Conservation (phyloP, 2,797 vertebrate species). For the Staurois parvus region DNA sequence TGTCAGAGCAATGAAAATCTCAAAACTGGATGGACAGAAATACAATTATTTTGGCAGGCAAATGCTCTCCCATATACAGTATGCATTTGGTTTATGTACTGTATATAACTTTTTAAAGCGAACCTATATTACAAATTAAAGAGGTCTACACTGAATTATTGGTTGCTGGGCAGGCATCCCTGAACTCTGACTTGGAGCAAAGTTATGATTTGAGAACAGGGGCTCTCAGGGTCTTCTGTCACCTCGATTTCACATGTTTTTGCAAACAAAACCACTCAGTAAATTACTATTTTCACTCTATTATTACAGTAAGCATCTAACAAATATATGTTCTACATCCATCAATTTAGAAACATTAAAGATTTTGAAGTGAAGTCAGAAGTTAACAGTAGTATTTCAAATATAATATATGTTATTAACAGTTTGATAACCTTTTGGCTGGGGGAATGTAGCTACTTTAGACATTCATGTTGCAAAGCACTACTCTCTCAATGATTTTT, state of each 20-base stretch:
- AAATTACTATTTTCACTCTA: too few relatives aligned
- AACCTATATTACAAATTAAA: neutral
- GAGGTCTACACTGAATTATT: neutral
- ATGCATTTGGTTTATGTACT: too few relatives aligned
- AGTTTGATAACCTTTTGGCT: neutral
- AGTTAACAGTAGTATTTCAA: neutral
- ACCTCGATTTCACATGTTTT: too few relatives aligned
- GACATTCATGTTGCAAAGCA: neutral
- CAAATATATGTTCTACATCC: neutral
- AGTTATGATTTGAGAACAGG: too few relatives aligned
- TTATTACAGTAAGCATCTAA: neutral
- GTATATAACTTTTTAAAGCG: too few relatives aligned
- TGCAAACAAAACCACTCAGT: too few relatives aligned
- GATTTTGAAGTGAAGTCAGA: neutral
- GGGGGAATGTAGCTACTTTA: neutral
- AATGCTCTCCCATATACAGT: too few relatives aligned
- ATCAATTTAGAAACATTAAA: neutral
- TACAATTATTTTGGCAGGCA: too few relatives aligned
- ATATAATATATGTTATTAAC: neutral
- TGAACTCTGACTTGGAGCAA: too few relatives aligned
- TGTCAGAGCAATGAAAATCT: too few relatives aligned
- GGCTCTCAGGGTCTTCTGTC: too few relatives aligned
- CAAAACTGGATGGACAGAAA: too few relatives aligned
- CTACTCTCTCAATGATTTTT: slow-evolving; percentile 13
- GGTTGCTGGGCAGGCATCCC: neutral